A percentile compares a stretch with the other conserved stretches of the same genome.
Evolutionary conservation across 2,797 vertebrate species (phyloP).

Genomic region (Malurus leucopterus): DNA sequence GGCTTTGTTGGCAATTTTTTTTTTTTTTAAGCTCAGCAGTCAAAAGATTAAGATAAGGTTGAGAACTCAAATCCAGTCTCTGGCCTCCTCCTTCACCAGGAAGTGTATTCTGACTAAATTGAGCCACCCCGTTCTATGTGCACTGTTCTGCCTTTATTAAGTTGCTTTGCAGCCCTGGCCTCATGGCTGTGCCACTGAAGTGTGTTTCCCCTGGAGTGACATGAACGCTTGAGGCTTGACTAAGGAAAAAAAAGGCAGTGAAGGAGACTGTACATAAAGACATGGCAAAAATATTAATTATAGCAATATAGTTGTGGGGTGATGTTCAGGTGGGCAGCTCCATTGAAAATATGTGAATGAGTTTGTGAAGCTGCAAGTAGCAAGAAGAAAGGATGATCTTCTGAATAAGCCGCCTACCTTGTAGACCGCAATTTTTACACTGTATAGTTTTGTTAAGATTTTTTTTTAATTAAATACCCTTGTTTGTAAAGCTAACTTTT

Average conservation of each 20-base stretch:
- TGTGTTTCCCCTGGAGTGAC: slow-evolving; percentile 81
- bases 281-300: slow-evolving; percentile 83
- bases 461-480: slow-evolving; percentile 84
- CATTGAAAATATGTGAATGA: slow-evolving; percentile 82
- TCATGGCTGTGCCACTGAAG: slow-evolving; percentile 85
- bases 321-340: slow-evolving; percentile 88
- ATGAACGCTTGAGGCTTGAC: slow-evolving; percentile 83
- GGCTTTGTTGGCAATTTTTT: neutral
- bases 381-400: slow-evolving; percentile 86
- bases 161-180: slow-evolving; percentile 91
- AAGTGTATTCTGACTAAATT: slow-evolving; percentile 75
- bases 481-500: slow-evolving; percentile 91
- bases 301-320: slow-evolving; percentile 89
- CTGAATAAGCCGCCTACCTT: slow-evolving; percentile 87
- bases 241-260: slow-evolving; percentile 75
- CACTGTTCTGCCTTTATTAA: slow-evolving; percentile 81
- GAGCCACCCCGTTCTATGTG: slow-evolving; percentile 83
- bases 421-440: slow-evolving; percentile 98
- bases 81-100: slow-evolving; percentile 81
- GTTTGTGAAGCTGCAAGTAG: slow-evolving; percentile 85
- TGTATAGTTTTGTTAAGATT: slow-evolving; percentile 90
- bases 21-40: neutral
- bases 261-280: slow-evolving; percentile 92
- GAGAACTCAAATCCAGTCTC: slow-evolving; percentile 87
- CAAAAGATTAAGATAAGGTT: slow-evolving; percentile 40